These are phyloP conservation scores for Ailuropoda melanoleuca DNA, from an alignment of 2,113 vertebrate species.

Conservation along the genomic window DNA sequence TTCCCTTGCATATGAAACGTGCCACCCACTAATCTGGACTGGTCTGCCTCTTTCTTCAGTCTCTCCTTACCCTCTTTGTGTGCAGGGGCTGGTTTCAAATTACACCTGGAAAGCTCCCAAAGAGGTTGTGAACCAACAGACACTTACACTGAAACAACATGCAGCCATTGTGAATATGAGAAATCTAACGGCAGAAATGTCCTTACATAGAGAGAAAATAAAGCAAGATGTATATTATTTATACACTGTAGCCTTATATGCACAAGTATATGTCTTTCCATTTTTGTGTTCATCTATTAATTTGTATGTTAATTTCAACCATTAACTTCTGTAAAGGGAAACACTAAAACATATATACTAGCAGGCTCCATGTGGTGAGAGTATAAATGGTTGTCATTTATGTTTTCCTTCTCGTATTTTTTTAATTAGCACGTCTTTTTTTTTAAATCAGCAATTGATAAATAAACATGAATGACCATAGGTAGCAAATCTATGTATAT, in stretches of 20 bases:
- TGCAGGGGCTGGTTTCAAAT: background rate
- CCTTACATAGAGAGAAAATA: background rate
- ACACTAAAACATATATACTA: background rate
- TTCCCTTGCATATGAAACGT: background rate
- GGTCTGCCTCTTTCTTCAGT: background rate
- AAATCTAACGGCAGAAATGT: background rate
- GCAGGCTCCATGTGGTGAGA: background rate
- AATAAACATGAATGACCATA: background rate
- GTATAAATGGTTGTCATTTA: background rate
- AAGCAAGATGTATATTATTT: background rate
- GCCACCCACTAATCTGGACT: background rate
- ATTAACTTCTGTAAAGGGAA: background rate
- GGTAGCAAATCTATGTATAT: background rate
- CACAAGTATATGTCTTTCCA: background rate
- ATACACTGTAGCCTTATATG: background rate
- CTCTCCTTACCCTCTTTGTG: background rate
- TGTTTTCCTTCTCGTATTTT: background rate
- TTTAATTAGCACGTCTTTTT: background rate
- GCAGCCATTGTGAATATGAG: background rate
- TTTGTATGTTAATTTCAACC: background rate
- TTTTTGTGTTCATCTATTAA: background rate
- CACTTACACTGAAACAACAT: background rate
- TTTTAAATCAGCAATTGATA: background rate
- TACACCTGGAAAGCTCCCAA: background rate
- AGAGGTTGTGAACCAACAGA: background rate